Base-by-base conservation (phyloP, 2,113 vertebrate genomes). In the Spermophilus dauricus region DNA sequence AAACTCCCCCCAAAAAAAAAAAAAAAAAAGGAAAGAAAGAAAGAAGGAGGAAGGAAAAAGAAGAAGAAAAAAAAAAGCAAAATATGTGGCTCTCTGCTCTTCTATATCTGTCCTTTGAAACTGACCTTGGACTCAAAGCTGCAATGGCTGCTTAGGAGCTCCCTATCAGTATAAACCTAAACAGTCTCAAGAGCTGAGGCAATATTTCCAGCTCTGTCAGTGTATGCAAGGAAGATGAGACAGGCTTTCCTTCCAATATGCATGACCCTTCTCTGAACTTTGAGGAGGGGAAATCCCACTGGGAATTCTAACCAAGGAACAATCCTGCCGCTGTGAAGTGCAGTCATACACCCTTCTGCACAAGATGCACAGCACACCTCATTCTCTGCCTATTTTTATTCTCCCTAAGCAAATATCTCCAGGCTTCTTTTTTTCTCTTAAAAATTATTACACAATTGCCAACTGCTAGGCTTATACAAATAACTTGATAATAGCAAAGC, bases 401-500 rank as follows among this genome's bases (percentile, higher is more conserved):
- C 90, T 86, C 80, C 86, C 65, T 72, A 48, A 96, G 89, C 82
- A 95, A 96, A 92, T 67, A 86, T 75, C 94, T 72, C 53, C 37
- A 67, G 69, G 51, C 22, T 80, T 95, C 45, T 96, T 91, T 58
- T 34, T 63, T 56, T 61, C 93, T 81, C 92, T 77, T 89, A 39
- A 82, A 97, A 93, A 89, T 65, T 45, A 96, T 92, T 91, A 81
- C 56, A 87, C 86, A 87, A 53, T 39, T 42, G 67, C 83, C 91
- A 96, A 96, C 86, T 97, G 96, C 96, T 56, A 45, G 58, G 73
- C 91, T 97, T 84, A 84, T 53, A 87, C 89, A 96, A 97, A 95
- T 92, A 97, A 96, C 81, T 75, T 69, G 95, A 90, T 61, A 93
- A 97, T 11, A 97, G 83, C 95, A 77, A 89, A 96, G 93, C 92